A percentile compares a stretch with the other conserved stretches of the same genome.
phyloP scores from a whole-genome alignment of 2,113 vertebrate genomes.

The Callorhinus ursinus region DNA sequence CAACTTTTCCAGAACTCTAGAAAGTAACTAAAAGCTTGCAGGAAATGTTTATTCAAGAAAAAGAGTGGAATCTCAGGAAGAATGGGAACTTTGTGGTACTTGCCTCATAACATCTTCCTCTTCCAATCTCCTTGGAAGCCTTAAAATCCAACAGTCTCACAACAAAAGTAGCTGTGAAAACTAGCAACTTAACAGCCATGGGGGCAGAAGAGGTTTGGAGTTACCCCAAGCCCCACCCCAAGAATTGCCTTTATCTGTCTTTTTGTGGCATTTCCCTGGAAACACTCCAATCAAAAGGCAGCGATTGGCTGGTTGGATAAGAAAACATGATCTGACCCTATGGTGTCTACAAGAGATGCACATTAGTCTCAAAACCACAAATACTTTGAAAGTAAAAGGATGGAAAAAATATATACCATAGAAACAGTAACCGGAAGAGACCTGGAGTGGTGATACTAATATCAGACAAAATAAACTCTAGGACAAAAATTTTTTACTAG shows the following conservation, averaged over 20 bases:
- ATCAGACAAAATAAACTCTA: not conserved
- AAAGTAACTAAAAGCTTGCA: conserved; percentile 30
- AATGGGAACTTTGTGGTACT: not conserved
- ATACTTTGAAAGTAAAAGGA: conserved; percentile 13
- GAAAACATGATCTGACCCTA: not conserved
- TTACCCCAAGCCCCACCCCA: not conserved
- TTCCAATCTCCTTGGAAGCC: not conserved
- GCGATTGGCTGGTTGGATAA: not conserved
- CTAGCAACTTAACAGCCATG: not conserved
- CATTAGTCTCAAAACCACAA: not conserved
- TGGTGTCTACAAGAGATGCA: not conserved
- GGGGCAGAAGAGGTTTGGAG: not conserved
- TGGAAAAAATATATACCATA: not conserved
- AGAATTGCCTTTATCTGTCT: not conserved
- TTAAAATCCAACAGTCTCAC: conserved; percentile 8
- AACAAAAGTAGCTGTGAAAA: conserved; percentile 18
- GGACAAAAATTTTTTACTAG: not conserved
- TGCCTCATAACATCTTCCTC: not conserved
- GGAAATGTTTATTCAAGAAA: not conserved
- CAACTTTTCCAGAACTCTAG: not conserved
- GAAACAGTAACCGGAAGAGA: not conserved
- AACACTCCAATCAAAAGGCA: conserved; percentile 16
- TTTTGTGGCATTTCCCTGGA: not conserved
- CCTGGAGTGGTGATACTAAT: not conserved
- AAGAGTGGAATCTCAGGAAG: not conserved